phyloP scores from a whole-genome alignment of 2,797 vertebrate species.

The Trachops cirrhosus region DNA sequence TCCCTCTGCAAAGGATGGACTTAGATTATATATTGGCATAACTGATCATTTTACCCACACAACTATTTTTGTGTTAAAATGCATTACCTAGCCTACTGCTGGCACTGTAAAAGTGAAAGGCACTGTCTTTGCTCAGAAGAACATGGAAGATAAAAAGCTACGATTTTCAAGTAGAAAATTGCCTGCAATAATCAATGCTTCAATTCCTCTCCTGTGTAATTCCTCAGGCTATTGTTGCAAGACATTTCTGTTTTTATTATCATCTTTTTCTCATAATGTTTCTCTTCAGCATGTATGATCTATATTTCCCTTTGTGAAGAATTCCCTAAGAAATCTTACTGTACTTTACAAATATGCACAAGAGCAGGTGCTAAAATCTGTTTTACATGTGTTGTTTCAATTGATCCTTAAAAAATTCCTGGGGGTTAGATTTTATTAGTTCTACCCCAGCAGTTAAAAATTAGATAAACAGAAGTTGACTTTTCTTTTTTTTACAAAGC shows the following conservation, averaged over 20 bases:
- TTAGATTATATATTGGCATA: neutral
- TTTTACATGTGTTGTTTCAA: conserved; percentile 2
- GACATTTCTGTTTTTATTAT: conserved; percentile 24
- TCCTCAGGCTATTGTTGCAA: neutral
- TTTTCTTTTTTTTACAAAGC: conserved; percentile 40
- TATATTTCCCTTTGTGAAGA: neutral
- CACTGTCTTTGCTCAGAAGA: neutral
- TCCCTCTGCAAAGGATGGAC: neutral
- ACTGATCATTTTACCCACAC: neutral
- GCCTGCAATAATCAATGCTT: neutral
- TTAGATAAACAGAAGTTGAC: conserved; percentile 1
- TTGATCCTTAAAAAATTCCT: conserved; percentile 20
- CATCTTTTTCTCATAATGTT: neutral
- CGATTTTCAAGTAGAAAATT: neutral
- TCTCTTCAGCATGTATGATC: neutral
- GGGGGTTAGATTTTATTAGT: neutral
- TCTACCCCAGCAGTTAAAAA: conserved; percentile 14
- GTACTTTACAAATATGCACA: neutral
- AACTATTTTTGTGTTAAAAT: neutral
- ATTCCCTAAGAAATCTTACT: neutral
- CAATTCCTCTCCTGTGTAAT: neutral
- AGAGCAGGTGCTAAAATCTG: conserved; percentile 9
- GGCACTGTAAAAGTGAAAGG: neutral
- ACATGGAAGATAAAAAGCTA: neutral
- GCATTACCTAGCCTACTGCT: neutral